These are phyloP conservation scores for Marronus borbonicus DNA, from an alignment of 2,888 invertebrate species.

Conservation along the genomic window DNA sequence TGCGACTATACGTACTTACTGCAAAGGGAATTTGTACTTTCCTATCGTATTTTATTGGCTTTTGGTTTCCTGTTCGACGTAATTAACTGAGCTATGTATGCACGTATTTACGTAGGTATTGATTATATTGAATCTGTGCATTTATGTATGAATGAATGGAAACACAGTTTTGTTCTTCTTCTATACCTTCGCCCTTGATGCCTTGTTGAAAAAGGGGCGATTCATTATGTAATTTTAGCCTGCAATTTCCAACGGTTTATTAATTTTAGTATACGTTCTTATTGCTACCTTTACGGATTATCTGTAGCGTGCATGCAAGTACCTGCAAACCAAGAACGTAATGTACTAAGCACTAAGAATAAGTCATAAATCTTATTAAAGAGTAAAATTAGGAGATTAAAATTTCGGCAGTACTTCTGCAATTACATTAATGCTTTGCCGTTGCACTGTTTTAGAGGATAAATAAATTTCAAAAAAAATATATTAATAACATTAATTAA, in stretches of 20 bases:
- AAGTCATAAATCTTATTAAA: too few relatives aligned
- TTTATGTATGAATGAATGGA: background rate
- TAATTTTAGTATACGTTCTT: background rate
- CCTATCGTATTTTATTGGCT: background rate
- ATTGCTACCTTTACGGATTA: background rate
- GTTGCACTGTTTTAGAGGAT: too few relatives aligned
- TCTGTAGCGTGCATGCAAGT: background rate
- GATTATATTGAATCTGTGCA: background rate
- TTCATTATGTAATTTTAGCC: background rate
- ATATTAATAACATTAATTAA: too few relatives aligned
- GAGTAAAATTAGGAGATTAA: too few relatives aligned
- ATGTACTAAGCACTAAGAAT: too few relatives aligned
- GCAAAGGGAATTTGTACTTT: conserved; percentile 3
- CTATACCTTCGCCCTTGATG: background rate
- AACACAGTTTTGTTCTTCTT: conserved; percentile 11
- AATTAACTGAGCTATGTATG: conserved; percentile 18
- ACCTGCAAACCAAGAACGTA: background rate
- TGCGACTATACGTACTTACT: background rate
- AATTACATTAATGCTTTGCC: too few relatives aligned
- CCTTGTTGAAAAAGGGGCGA: background rate
- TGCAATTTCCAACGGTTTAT: conserved; percentile 3
- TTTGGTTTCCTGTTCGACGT: background rate
- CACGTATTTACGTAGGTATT: background rate
- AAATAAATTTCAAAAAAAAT: too few relatives aligned
- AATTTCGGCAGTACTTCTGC: too few relatives aligned